These are phyloP conservation scores for Yoshiicerus persimilis DNA, from an alignment of 1,140 invertebrate genomes.

Conservation along the genomic window DNA sequence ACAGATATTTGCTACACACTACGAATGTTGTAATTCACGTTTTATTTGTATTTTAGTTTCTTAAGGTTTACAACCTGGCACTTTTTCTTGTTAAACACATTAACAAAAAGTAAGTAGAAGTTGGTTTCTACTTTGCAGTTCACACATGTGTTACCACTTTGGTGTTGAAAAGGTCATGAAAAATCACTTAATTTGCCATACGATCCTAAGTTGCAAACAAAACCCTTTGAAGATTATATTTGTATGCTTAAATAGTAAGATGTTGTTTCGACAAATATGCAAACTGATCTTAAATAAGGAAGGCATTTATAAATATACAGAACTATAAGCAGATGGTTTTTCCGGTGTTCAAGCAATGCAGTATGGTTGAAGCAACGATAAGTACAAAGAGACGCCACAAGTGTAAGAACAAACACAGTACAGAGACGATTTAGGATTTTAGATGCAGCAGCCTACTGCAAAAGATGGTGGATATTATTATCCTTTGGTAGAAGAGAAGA, in stretches of 20 bases:
- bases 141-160: neutral
- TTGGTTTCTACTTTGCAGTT: neutral
- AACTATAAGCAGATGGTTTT: neutral
- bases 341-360: neutral
- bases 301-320: neutral
- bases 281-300: neutral
- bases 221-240: neutral
- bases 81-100: neutral
- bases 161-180: neutral
- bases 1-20: neutral
- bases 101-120: no score
- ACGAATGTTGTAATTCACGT: neutral
- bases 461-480: neutral
- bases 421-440: neutral
- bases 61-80: neutral
- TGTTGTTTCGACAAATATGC: no score
- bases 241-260: no score
- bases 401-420: neutral
- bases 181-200: neutral
- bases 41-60: neutral
- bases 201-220: neutral
- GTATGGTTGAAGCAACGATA: neutral
- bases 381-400: neutral
- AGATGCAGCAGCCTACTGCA: neutral
- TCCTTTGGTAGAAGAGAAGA: neutral